Conservation (phyloP, 2,113 vertebrate species). For the Spea bombifrons region DNA sequence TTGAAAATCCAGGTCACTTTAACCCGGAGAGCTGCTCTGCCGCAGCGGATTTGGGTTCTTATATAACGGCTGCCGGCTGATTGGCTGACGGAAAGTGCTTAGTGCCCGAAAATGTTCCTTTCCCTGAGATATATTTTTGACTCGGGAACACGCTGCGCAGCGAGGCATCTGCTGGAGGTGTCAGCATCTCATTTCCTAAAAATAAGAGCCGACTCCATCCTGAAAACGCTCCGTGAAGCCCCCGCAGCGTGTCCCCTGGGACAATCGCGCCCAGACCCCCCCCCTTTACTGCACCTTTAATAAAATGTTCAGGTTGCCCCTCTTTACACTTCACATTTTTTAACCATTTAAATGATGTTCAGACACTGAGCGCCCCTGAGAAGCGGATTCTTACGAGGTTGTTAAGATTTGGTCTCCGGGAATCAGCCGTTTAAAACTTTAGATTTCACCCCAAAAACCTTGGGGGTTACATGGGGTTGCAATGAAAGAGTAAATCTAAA, state of each 20-base stretch:
- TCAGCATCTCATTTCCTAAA: slow-evolving; percentile 35
- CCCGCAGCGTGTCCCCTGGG: slow-evolving; percentile 22
- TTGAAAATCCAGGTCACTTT: background rate
- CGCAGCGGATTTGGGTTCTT: background rate
- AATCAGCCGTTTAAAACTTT: no score
- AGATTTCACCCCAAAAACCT: no score
- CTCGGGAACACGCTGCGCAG: slow-evolving; percentile 26
- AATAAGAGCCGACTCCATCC: slow-evolving; percentile 25
- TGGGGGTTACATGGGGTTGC: no score
- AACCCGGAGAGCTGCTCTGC: background rate
- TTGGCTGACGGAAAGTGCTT: slow-evolving; percentile 10
- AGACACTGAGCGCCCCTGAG: no score
- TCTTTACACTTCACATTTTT: background rate
- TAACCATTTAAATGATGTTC: no score
- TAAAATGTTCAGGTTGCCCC: slow-evolving; percentile 3
- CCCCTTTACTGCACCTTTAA: background rate
- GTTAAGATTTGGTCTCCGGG: no score
- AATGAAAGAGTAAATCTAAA: no score
- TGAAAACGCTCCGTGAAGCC: slow-evolving; percentile 13
- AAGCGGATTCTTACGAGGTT: no score
- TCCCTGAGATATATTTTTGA: slow-evolving; percentile 33
- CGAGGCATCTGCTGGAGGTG: slow-evolving; percentile 31
- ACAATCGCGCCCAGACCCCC: background rate
- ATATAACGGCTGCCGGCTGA: slow-evolving; percentile 24
- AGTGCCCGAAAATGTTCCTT: slow-evolving; percentile 24